These are phyloP conservation scores for Rhamphomyia laevipes DNA, from an alignment of 2,888 invertebrate species.

Conservation along the genomic window DNA sequence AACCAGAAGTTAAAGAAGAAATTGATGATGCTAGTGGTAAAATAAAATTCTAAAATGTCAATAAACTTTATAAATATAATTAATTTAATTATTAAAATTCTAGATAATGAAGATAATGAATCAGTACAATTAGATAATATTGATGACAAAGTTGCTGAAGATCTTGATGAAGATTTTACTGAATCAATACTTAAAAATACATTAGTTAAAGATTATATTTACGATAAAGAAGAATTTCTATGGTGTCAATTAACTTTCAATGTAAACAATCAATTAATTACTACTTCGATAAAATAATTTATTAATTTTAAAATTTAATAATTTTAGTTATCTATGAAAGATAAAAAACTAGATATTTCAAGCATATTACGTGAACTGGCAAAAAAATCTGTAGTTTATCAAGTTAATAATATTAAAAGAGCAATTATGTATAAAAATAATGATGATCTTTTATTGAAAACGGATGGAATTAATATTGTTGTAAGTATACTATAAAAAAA, in stretches of 20 bases:
- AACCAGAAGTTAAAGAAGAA: slow-evolving; percentile 49
- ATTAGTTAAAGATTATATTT: slow-evolving; percentile 48
- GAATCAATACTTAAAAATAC: slow-evolving; percentile 28
- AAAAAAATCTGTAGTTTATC: slow-evolving; percentile 60
- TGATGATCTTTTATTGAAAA: slow-evolving; percentile 60
- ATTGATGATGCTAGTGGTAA: slow-evolving; percentile 34
- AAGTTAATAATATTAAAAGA: slow-evolving; percentile 67
- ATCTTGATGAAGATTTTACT: slow-evolving; percentile 22
- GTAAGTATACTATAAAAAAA: slow-evolving; percentile 31
- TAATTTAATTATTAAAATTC: no score
- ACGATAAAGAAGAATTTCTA: slow-evolving; percentile 58
- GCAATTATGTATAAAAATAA: slow-evolving; percentile 69
- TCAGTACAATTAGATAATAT: neutral
- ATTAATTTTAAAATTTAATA: neutral
- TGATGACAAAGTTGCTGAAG: slow-evolving; percentile 19
- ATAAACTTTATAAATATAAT: neutral
- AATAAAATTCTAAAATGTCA: neutral
- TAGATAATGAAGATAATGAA: neutral
- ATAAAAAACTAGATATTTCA: slow-evolving; percentile 61
- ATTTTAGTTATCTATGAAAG: slow-evolving; percentile 44
- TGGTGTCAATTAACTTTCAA: slow-evolving; percentile 79
- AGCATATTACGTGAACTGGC: slow-evolving; percentile 61
- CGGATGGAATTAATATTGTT: slow-evolving; percentile 89
- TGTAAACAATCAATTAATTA: slow-evolving; percentile 45
- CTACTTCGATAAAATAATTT: neutral